These are phyloP conservation scores for Bombus pyrosoma DNA, from an alignment of 1,140 invertebrate genomes.

Conservation along the genomic window DNA sequence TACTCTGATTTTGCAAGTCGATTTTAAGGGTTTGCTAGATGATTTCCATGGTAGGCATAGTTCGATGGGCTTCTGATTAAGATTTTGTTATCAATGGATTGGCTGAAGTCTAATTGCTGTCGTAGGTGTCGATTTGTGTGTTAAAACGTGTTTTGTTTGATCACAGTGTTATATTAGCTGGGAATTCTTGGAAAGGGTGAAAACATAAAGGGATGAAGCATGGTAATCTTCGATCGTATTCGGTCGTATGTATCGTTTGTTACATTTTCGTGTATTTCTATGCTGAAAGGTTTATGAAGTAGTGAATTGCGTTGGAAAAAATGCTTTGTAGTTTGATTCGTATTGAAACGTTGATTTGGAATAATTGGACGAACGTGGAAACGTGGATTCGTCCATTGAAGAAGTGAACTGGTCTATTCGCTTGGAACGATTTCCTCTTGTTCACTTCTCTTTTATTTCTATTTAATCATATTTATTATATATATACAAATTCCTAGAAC, in stretches of 20 bases:
- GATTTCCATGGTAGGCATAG: neutral
- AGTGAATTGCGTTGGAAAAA: neutral
- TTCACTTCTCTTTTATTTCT: neutral
- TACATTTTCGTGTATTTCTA: neutral
- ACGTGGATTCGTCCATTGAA: constrained; percentile 15
- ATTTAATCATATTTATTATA: neutral
- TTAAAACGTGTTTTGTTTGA: neutral
- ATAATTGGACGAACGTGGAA: neutral
- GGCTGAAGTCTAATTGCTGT: neutral
- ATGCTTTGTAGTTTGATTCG: neutral
- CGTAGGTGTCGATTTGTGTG: neutral
- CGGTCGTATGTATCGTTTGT: neutral
- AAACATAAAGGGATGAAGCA: neutral
- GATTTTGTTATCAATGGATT: neutral
- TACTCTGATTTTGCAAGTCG: neutral
- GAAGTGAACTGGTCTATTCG: neutral
- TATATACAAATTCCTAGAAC: neutral
- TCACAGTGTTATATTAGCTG: too few species aligned
- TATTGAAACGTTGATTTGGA: neutral
- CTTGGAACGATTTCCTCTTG: neutral
- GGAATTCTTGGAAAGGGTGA: neutral
- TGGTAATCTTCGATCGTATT: neutral
- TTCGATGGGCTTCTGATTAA: neutral
- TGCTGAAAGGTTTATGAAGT: neutral
- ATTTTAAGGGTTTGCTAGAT: neutral